Percentiles rank a stretch among this genome's conserved stretches.
Conservation (phyloP, 2,888 invertebrate genomes). For the Agriopis leucophaearia region DNA sequence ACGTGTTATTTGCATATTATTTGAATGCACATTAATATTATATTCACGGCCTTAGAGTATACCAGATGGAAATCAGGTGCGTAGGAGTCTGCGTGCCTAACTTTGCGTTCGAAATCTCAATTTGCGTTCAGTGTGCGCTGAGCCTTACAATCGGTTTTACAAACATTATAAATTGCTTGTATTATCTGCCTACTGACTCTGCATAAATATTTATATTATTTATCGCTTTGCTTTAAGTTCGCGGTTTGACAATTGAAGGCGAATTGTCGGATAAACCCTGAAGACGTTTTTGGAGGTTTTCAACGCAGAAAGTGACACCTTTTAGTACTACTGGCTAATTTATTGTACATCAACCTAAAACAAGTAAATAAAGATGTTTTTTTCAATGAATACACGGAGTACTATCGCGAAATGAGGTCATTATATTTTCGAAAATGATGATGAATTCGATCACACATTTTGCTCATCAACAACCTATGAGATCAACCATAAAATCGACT, state of each 20-base stretch:
- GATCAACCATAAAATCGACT: too few relatives aligned
- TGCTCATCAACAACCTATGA: too few relatives aligned
- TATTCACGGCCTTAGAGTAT: slow-evolving; percentile 22
- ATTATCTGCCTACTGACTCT: slow-evolving; percentile 41
- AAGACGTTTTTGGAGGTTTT: slow-evolving; percentile 1
- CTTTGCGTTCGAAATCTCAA: slow-evolving; percentile 57
- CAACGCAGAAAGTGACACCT: neutral
- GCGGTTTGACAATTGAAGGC: slow-evolving; percentile 18
- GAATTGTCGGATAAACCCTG: slow-evolving; percentile 32
- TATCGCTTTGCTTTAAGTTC: slow-evolving; percentile 30
- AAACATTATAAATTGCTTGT: slow-evolving; percentile 41
- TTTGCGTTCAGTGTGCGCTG: slow-evolving; percentile 51
- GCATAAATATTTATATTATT: slow-evolving; percentile 40
- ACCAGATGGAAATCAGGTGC: slow-evolving; percentile 58
- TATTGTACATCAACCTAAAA: too few relatives aligned
- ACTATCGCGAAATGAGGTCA: too few relatives aligned
- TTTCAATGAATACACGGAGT: neutral
- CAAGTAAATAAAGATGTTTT: too few relatives aligned
- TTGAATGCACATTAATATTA: slow-evolving; percentile 21
- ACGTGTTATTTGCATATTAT: slow-evolving; percentile 33
- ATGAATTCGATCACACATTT: too few relatives aligned
- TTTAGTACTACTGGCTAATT: too few relatives aligned
- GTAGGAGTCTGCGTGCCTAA: slow-evolving; percentile 52
- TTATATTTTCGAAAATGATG: too few relatives aligned
- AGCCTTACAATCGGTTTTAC: slow-evolving; percentile 44